phyloP scores from a whole-genome alignment of 2,797 vertebrate species.

The Melanotaenia trifasciata region DNA sequence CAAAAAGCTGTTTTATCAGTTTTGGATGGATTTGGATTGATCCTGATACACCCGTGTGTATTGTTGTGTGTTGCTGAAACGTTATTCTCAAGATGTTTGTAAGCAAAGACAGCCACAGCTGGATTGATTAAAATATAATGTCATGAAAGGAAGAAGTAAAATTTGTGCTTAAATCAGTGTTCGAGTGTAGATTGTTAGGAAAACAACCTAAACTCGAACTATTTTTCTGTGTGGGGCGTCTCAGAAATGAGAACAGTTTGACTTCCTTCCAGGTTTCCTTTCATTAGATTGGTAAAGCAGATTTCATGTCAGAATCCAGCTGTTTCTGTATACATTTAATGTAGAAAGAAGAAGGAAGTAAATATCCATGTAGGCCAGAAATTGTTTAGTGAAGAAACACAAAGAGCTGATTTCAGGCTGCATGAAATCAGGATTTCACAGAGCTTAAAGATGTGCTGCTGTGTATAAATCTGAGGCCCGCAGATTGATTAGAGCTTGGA shows the following conservation, averaged over 20 bases:
- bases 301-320: neutral
- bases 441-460: slow-evolving; percentile 28
- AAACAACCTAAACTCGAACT: neutral
- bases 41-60: neutral
- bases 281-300: neutral
- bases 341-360: slow-evolving; percentile 30
- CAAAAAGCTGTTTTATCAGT: slow-evolving; percentile 1
- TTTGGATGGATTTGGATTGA: neutral
- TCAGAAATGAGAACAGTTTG: neutral
- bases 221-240: neutral
- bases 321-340: slow-evolving; percentile 9
- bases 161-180: neutral
- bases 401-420: slow-evolving; percentile 27
- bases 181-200: neutral
- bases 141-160: neutral
- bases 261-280: neutral
- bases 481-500: slow-evolving; percentile 37
- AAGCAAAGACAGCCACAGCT: neutral
- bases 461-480: slow-evolving; percentile 22
- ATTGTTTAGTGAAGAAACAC: slow-evolving; percentile 16
- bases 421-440: slow-evolving; percentile 51
- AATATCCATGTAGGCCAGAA: slow-evolving; percentile 18
- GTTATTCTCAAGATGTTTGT: neutral
- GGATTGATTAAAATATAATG: neutral
- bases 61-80: neutral